Conservation (phyloP, 2,797 vertebrate genomes). For the Manis crassicaudata region DNA sequence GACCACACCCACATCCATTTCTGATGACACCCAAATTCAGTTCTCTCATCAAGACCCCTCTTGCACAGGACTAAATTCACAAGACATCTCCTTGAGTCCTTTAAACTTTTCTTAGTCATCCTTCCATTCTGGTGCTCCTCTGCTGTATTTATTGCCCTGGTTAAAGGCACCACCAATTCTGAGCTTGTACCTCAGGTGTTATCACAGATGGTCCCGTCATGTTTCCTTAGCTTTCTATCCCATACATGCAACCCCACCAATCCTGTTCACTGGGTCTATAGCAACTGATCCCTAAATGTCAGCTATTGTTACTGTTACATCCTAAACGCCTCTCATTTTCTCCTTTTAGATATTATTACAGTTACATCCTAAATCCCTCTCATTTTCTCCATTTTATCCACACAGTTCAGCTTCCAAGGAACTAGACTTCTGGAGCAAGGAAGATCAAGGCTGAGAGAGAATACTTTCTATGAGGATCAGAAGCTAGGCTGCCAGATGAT, state of each 20-base stretch:
- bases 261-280: background rate
- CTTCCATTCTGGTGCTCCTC: background rate
- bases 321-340: background rate
- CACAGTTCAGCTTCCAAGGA: background rate
- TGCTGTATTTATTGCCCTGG: background rate
- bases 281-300: background rate
- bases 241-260: background rate
- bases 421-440: conserved; percentile 1
- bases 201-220: background rate
- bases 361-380: no score
- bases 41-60: background rate
- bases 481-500: background rate
- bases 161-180: background rate
- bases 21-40: background rate
- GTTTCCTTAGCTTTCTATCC: background rate
- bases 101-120: background rate
- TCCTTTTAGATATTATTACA: background rate
- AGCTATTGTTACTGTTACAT: background rate
- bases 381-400: background rate
- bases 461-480: background rate
- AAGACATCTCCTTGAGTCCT: background rate
- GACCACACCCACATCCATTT: background rate
- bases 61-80: background rate
- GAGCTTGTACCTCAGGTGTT: background rate
- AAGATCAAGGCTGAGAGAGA: background rate